A percentile compares a stretch with the other conserved stretches of the same genome.
These are phyloP conservation scores for Notodromas monacha DNA, from an alignment of 2,888 invertebrate species.

Conservation along the genomic window DNA sequence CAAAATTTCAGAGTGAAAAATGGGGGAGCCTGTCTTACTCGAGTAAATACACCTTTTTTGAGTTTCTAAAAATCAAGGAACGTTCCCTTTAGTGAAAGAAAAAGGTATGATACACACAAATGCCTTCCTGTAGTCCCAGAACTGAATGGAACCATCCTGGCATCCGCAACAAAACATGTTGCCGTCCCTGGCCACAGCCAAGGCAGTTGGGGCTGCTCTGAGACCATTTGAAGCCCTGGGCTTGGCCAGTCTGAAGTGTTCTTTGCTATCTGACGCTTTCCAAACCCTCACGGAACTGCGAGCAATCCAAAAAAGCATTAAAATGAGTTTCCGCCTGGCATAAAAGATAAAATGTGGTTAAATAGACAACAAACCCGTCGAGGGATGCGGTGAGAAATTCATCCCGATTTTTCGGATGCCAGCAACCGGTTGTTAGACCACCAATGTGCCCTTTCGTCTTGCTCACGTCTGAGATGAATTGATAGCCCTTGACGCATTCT, in stretches of 20 bases:
- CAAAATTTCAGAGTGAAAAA: no score
- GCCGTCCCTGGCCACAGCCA: conserved; percentile 50
- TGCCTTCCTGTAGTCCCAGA: conserved; percentile 79
- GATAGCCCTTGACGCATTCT: conserved; percentile 77
- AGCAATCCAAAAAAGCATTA: no score
- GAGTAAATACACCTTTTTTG: no score
- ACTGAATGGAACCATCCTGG: conserved; percentile 71
- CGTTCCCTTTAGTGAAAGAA: no score
- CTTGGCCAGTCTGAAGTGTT: conserved; percentile 55
- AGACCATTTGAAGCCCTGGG: conserved; percentile 53
- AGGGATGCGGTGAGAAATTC: conserved; percentile 81
- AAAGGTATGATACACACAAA: conserved; percentile 26
- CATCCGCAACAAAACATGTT: conserved; percentile 65
- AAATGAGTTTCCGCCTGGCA: no score
- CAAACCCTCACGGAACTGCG: conserved; percentile 56
- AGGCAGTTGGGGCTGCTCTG: conserved; percentile 48
- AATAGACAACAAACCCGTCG: conserved; percentile 28
- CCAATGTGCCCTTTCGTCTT: conserved; percentile 80
- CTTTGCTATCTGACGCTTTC: conserved; percentile 37
- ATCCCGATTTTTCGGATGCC: conserved; percentile 64
- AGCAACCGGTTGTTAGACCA: conserved; percentile 53
- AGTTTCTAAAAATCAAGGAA: no score
- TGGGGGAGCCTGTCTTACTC: no score
- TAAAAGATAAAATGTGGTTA: conserved; percentile 9
- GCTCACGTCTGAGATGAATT: conserved; percentile 76